These are phyloP conservation scores for Montipora efflorescens DNA, from an alignment of 64 coral and sea anemone species.

Conservation along the genomic window DNA sequence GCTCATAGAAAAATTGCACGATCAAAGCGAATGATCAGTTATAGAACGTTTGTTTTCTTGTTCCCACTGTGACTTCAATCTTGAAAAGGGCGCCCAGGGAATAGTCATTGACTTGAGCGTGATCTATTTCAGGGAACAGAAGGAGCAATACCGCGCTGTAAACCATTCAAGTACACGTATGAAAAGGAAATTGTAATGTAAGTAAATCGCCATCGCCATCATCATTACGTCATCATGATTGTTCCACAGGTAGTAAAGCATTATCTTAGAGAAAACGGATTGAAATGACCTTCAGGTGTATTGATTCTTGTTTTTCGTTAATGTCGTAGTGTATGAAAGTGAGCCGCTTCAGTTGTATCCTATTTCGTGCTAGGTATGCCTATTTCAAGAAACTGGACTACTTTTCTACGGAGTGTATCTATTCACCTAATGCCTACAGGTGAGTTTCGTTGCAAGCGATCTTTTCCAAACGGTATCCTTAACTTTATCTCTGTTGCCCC, in stretches of 20 bases:
- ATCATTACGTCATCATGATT: neutral
- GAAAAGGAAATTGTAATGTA: constrained; percentile 99
- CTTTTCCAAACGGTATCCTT: no score
- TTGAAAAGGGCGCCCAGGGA: no score
- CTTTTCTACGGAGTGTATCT: constrained; percentile 99
- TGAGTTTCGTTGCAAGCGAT: constrained; percentile 65
- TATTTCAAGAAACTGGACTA: constrained; percentile 99
- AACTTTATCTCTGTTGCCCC: no score
- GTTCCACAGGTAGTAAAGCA: no score
- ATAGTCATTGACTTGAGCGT: neutral
- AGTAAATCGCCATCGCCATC: neutral
- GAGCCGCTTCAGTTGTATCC: neutral
- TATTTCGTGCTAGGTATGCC: constrained; percentile 78
- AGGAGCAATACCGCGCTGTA: constrained; percentile 90
- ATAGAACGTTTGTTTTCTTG: no score
- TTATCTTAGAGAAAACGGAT: neutral
- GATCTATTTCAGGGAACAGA: constrained; percentile 80
- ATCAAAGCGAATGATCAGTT: no score
- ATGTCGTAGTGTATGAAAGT: no score
- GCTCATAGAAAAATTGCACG: no score
- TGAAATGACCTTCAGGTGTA: neutral
- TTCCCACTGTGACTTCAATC: no score
- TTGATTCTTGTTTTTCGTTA: no score
- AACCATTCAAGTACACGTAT: constrained; percentile 99
- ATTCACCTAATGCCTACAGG: constrained; percentile 99